phyloP scores from a whole-genome alignment of 2,797 vertebrate species.

The Smutsia temminckii region DNA sequence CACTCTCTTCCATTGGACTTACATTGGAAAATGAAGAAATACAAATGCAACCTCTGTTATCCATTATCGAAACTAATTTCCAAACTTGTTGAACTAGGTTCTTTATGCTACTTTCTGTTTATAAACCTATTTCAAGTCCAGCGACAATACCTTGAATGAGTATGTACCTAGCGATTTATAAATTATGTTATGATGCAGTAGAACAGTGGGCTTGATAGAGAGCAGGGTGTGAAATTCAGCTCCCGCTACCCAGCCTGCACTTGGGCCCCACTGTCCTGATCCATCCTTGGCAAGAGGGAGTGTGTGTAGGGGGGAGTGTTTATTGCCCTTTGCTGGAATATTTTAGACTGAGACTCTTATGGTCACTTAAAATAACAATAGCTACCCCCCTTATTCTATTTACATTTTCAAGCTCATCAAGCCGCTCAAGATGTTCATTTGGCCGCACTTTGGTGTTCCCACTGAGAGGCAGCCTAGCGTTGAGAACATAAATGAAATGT shows the following conservation, averaged over 20 bases:
- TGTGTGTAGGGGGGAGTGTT: not conserved
- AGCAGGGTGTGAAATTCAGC: not conserved
- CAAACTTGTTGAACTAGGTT: not conserved
- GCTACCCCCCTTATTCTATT: not conserved
- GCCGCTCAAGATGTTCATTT: not conserved
- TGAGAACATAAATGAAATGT: not conserved
- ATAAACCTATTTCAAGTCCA: not conserved
- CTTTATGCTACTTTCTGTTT: constrained; percentile 4
- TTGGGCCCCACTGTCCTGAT: not conserved
- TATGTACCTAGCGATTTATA: not conserved
- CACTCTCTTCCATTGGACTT: not conserved
- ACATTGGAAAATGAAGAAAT: constrained; percentile 32
- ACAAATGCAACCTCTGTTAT: not conserved
- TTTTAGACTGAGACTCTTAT: not conserved
- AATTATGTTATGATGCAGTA: not conserved
- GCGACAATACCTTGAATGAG: not conserved
- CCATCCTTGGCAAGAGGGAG: not conserved
- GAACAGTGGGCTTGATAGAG: not conserved
- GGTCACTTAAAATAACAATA: not conserved
- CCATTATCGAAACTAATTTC: not conserved
- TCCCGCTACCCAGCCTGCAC: not conserved
- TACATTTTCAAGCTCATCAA: not conserved
- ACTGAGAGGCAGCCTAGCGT: not conserved
- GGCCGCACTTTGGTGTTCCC: not conserved
- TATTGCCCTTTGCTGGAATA: not conserved